A percentile compares a stretch with the other conserved stretches of the same genome.
Conservation (phyloP, 1,140 invertebrate genomes). For the Drosophila pseudoobscura region DNA sequence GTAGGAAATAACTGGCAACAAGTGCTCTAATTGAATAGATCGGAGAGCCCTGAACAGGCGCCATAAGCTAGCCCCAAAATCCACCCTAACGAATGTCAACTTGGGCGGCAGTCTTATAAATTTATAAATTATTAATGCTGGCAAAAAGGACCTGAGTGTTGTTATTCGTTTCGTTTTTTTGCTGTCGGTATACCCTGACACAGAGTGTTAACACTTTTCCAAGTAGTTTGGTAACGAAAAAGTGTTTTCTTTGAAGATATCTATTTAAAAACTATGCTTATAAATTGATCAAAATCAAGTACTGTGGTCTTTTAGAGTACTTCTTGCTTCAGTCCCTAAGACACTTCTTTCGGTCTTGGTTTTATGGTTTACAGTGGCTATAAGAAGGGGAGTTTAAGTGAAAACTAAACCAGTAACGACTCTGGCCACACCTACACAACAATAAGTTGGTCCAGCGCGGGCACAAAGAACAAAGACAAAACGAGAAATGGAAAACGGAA, state of each 20-base stretch:
- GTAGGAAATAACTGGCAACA: conserved; percentile 19
- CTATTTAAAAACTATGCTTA: too few species aligned
- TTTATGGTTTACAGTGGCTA: conserved; percentile 11
- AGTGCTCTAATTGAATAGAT: conserved; percentile 51
- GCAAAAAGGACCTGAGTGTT: conserved; percentile 31
- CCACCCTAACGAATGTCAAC: conserved; percentile 14
- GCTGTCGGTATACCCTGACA: conserved; percentile 2
- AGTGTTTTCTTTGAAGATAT: too few species aligned
- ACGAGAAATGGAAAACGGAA: conserved; percentile 4
- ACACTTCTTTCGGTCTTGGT: too few species aligned
- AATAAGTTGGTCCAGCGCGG: conserved; percentile 15
- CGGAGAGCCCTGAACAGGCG: conserved; percentile 20
- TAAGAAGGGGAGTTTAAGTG: conserved; percentile 38
- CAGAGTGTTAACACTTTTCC: too few species aligned
- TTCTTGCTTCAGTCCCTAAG: too few species aligned
- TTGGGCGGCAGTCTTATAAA: conserved; percentile 22
- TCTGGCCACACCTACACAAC: conserved; percentile 33
- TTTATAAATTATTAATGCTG: conserved; percentile 47
- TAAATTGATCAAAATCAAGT: too few species aligned
- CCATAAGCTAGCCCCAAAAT: conserved; percentile 62
- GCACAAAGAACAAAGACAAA: conserved; percentile 41
- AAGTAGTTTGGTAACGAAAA: too few species aligned
- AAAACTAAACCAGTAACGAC: conserved; percentile 37
- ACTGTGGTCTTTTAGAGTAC: too few species aligned
- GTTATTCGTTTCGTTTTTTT: conserved; percentile 46